phyloP scores from a whole-genome alignment of 2,888 invertebrate species.

The Serrognathus titanus region DNA sequence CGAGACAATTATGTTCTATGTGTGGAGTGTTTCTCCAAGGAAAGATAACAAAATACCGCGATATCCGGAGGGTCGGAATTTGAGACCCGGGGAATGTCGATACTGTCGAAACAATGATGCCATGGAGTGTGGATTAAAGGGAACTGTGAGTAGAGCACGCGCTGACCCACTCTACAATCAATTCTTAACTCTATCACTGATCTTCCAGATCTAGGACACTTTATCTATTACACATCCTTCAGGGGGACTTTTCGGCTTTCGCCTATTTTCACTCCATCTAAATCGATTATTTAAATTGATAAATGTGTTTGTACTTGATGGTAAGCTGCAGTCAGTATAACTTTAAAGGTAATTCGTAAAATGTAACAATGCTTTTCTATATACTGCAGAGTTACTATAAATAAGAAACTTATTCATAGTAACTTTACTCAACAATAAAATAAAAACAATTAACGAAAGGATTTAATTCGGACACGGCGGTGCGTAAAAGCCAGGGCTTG shows the following conservation, averaged over 20 bases:
- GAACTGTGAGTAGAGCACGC: too few relatives aligned
- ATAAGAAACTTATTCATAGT: too few relatives aligned
- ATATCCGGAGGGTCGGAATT: not conserved
- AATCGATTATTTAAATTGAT: not conserved
- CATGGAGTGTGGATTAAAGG: conserved; percentile 2
- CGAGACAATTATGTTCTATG: conserved; percentile 11
- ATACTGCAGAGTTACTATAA: too few relatives aligned
- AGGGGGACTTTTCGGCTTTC: not conserved
- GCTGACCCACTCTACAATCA: conserved; percentile 16
- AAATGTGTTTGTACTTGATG: not conserved
- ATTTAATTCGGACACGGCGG: too few relatives aligned
- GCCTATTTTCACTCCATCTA: not conserved
- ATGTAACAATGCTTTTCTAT: too few relatives aligned
- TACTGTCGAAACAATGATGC: not conserved
- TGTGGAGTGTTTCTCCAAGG: conserved; percentile 4
- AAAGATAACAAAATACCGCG: conserved; percentile 1
- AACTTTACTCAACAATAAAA: too few relatives aligned
- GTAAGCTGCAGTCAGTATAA: too few relatives aligned
- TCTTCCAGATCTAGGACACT: conserved; percentile 10
- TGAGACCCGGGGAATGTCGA: not conserved
- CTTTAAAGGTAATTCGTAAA: too few relatives aligned
- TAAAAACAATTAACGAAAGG: too few relatives aligned
- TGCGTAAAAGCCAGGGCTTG: too few relatives aligned
- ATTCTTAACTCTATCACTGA: conserved; percentile 10
- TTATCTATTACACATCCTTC: not conserved